Percentiles rank a stretch among this genome's conserved stretches.
Conservation (phyloP, 2,888 invertebrate genomes). For the Netelia inedita region DNA sequence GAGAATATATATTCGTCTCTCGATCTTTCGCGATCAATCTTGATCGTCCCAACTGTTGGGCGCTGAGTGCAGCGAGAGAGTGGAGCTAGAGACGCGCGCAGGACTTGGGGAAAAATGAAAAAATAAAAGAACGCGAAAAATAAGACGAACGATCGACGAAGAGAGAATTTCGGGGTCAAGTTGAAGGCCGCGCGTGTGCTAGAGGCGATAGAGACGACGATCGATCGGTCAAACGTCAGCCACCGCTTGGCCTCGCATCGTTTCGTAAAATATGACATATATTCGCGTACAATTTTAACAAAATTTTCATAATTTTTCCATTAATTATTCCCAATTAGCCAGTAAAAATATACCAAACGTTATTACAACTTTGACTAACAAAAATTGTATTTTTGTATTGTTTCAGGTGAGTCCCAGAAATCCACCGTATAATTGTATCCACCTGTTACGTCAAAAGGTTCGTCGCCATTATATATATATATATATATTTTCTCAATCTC, state of each 20-base stretch:
- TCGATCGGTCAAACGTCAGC: slow-evolving; percentile 68
- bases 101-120: not conserved
- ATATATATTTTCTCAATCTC: too few species aligned
- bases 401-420: too few species aligned
- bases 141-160: slow-evolving; percentile 30
- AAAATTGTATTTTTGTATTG: not conserved
- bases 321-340: too few species aligned
- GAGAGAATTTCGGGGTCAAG: slow-evolving; percentile 63
- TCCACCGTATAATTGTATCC: too few species aligned
- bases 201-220: slow-evolving; percentile 30
- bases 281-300: not conserved
- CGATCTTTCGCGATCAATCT: slow-evolving; percentile 60
- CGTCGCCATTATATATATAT: too few species aligned
- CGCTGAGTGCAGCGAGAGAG: slow-evolving; percentile 37
- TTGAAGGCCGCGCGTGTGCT: slow-evolving; percentile 54
- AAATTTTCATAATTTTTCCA: not conserved
- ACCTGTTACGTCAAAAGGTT: too few species aligned
- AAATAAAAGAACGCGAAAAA: slow-evolving; percentile 13
- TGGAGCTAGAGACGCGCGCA: not conserved
- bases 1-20: slow-evolving; percentile 24
- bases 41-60: slow-evolving; percentile 31
- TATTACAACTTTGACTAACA: too few species aligned
- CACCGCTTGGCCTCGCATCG: slow-evolving; percentile 37
- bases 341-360: too few species aligned
- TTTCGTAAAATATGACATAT: slow-evolving; percentile 7